Base-by-base conservation (phyloP, 2,113 vertebrate genomes). In the Campylomormyrus numenius region DNA sequence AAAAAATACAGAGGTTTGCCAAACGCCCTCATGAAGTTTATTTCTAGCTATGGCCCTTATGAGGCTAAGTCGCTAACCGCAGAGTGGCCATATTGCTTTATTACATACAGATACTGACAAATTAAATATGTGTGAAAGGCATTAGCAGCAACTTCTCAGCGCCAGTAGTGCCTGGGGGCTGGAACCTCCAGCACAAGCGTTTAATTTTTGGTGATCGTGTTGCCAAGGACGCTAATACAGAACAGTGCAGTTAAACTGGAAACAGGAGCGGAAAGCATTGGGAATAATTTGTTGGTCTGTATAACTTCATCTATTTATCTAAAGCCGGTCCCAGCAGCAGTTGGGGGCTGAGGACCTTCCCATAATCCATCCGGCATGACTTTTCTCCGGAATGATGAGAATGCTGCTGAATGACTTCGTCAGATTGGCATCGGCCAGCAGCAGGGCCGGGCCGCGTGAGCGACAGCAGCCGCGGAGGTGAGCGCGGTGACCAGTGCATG, bases 51-150 rank as follows among this genome's bases (percentile, higher is more conserved):
- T n/a, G n/a, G 62, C n/a, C 62, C 62, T 66, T n/a, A 11, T 1
- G 62, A 27, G 58, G 58, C 58, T 66, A 66, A 24, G n/a, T 66
- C 8, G 62, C 62, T 70, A 70, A 70, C 62, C n/a, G 3, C 62
- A 70, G 27, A 13, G n/a, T 27, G n/a, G 62, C 62, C 62, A 70
- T 27, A 70, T 11, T 31, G 15, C 39, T 45, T 42, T 85, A 46
- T 48, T 48, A 85, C 46, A 46, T 24, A 45, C 83, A 48, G 35
- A 45, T 85, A 9, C 83, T 85, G 39, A 48, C 39, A 85, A 46
- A 46, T 85, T 45, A 85, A 85, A 85, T 85, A 46, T 85, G 83
- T 85, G 35, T 45, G 83, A 45, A 84, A 46, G 21, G 80, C 80
- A 15, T 39, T 46, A 84, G 39, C 39, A 19, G 9, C 7, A 85